phyloP scores from a whole-genome alignment of 2,888 invertebrate genomes.

The Molorchus minor region DNA sequence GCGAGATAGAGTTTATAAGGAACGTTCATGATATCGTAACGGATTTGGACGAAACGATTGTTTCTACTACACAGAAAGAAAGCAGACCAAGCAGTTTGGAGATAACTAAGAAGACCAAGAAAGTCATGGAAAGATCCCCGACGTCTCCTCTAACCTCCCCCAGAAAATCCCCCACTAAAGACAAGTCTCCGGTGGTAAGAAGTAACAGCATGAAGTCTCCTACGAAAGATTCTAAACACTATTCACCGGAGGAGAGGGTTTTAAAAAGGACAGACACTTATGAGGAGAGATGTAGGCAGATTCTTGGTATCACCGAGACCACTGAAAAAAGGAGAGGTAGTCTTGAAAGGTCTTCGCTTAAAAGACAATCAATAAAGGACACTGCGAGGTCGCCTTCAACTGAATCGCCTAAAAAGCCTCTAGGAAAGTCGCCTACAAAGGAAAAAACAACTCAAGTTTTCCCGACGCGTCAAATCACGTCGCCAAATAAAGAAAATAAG shows the following conservation, averaged over 20 bases:
- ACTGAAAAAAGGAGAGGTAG: constrained; percentile 49
- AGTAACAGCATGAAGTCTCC: constrained; percentile 62
- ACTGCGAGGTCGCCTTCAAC: constrained; percentile 28
- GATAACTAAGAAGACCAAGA: constrained; percentile 49
- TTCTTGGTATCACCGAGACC: constrained; percentile 70
- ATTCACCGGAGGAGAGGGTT: constrained; percentile 59
- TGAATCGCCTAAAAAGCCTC: constrained; percentile 30
- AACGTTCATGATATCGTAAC: constrained; percentile 52
- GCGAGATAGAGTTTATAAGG: constrained; percentile 64
- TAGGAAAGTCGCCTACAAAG: constrained; percentile 37
- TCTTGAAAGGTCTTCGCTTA: constrained; percentile 37
- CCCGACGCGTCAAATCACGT: constrained; percentile 42
- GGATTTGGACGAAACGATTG: constrained; percentile 52
- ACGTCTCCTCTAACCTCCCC: constrained; percentile 50
- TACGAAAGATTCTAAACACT: constrained; percentile 44
- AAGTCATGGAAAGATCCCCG: constrained; percentile 54
- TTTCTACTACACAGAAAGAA: constrained; percentile 25
- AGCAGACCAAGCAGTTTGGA: constrained; percentile 48
- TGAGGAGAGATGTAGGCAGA: constrained; percentile 76
- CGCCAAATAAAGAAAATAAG: constrained; percentile 31
- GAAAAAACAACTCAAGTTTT: constrained; percentile 27
- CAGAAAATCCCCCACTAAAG: constrained; percentile 42
- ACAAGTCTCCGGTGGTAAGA: constrained; percentile 51
- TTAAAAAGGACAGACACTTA: constrained; percentile 76
- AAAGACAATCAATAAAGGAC: constrained; percentile 37